Conservation (phyloP, 2,888 invertebrate species). For the Ligdia adustata region DNA sequence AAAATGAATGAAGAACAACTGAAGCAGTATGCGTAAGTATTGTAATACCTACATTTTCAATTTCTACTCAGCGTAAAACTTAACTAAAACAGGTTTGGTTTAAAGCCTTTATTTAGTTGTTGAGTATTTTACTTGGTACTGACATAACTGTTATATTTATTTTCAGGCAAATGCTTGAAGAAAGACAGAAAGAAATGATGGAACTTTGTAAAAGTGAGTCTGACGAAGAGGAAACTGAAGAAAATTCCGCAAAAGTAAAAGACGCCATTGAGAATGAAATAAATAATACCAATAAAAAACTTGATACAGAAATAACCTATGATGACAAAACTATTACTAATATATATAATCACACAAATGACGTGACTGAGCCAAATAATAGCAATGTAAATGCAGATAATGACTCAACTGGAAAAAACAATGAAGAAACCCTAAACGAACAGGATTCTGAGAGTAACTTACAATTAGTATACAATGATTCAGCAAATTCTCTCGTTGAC, state of each 20-base stretch:
- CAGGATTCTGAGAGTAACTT: slow-evolving; percentile 44
- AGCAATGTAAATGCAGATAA: slow-evolving; percentile 14
- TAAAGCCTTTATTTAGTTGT: no score
- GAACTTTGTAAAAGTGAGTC: slow-evolving; percentile 89
- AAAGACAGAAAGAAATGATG: slow-evolving; percentile 89
- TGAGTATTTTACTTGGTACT: no score
- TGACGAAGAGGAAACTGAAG: slow-evolving; percentile 38
- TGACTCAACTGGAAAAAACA: slow-evolving; percentile 18
- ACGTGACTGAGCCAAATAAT: background rate
- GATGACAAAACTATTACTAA: background rate
- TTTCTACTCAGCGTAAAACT: no score
- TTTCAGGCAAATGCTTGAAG: slow-evolving; percentile 86
- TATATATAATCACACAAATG: background rate
- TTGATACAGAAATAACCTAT: background rate
- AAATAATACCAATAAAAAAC: background rate
- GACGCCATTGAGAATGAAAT: background rate
- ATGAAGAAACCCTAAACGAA: slow-evolving; percentile 24
- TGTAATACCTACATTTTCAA: slow-evolving; percentile 11
- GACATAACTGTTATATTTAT: background rate
- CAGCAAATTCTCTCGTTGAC: slow-evolving; percentile 25
- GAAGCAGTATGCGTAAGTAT: slow-evolving; percentile 86
- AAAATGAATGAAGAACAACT: slow-evolving; percentile 89
- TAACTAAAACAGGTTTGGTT: no score
- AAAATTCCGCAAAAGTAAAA: background rate
- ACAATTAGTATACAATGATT: slow-evolving; percentile 46